Evolutionary conservation across 2,888 invertebrate species (phyloP).

Genomic region (Acanthosepion pharaonis): DNA sequence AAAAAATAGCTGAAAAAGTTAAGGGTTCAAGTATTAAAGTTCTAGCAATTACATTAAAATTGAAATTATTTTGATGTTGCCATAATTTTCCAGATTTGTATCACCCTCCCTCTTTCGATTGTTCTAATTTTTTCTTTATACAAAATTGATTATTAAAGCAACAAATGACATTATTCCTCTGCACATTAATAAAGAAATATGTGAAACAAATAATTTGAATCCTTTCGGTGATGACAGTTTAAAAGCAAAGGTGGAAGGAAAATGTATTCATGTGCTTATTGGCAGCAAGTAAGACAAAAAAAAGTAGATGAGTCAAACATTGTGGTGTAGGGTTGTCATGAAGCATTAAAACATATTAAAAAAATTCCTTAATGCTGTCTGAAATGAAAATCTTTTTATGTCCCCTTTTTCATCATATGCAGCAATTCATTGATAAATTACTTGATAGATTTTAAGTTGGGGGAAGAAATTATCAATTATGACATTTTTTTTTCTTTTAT

Average conservation of each 20-base stretch:
- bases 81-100: no score
- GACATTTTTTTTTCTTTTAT: background rate
- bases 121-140: background rate
- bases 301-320: background rate
- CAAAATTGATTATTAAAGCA: constrained; percentile 16
- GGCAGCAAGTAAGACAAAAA: background rate
- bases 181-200: constrained; percentile 8
- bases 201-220: background rate
- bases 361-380: background rate
- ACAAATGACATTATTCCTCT: background rate
- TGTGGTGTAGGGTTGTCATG: background rate
- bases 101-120: background rate
- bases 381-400: background rate
- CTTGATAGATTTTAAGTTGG: background rate
- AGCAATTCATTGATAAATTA: background rate
- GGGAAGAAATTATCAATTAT: background rate
- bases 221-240: background rate
- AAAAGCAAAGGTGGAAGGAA: background rate
- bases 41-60: background rate
- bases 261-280: background rate
- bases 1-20: no score
- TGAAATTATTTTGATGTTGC: background rate
- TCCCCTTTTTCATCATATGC: background rate
- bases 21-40: background rate
- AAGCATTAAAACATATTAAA: background rate